Percentiles rank a stretch among this genome's conserved stretches.
Conservation (phyloP, 1,140 invertebrate genomes). For the Drosophila santomea region DNA sequence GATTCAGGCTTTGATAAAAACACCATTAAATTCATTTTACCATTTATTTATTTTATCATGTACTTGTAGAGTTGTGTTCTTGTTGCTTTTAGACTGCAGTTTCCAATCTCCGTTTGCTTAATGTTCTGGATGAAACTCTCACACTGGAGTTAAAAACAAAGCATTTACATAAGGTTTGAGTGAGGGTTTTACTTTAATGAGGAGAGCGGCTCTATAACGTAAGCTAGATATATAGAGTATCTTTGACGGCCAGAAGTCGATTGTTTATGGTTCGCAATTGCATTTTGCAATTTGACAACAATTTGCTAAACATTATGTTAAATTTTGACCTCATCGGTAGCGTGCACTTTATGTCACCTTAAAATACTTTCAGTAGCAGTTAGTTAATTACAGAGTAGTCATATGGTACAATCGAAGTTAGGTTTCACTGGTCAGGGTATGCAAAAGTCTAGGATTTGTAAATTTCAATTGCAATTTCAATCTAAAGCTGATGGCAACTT, state of each 20-base stretch:
- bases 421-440: conserved; percentile 43
- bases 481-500: conserved; percentile 49
- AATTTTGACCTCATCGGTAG: conserved; percentile 34
- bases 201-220: conserved; percentile 36
- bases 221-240: conserved; percentile 45
- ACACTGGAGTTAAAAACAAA: conserved; percentile 43
- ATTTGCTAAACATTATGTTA: conserved; percentile 46
- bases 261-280: conserved; percentile 22
- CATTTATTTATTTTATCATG: conserved; percentile 69
- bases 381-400: conserved; percentile 47
- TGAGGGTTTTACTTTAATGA: conserved; percentile 31
- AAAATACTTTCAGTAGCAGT: conserved; percentile 47
- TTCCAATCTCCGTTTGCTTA: conserved; percentile 49
- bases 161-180: conserved; percentile 44
- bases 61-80: conserved; percentile 47
- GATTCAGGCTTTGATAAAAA: background rate
- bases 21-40: conserved; percentile 40
- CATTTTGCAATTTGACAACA: conserved; percentile 24
- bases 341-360: conserved; percentile 25
- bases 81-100: conserved; percentile 42
- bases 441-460: conserved; percentile 35
- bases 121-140: conserved; percentile 32
- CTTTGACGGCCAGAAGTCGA: conserved; percentile 30
- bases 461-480: conserved; percentile 43
- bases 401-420: conserved; percentile 52